phyloP scores from a whole-genome alignment of 2,113 vertebrate species.

The Apodemus speciosus region DNA sequence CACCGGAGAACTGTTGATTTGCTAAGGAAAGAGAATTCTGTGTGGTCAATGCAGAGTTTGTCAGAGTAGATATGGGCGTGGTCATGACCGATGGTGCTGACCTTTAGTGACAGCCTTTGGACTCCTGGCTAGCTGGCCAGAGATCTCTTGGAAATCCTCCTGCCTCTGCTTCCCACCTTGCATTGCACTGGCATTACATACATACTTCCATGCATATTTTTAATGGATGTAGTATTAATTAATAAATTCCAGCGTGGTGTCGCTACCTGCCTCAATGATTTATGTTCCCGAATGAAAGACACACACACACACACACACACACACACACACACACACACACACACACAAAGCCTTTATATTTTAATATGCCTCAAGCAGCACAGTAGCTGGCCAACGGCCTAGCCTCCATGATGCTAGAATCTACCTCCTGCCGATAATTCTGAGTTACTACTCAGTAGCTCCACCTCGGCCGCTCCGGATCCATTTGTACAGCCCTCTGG shows the following conservation, averaged over 20 bases:
- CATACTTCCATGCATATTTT: not conserved
- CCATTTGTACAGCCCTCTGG: too few species aligned
- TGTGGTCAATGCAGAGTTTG: not conserved
- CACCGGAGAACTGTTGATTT: not conserved
- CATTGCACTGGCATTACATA: too few species aligned
- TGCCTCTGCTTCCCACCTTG: not conserved
- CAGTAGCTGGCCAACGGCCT: too few species aligned
- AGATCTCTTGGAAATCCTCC: not conserved
- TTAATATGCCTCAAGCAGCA: too few species aligned
- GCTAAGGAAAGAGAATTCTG: not conserved
- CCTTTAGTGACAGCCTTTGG: not conserved
- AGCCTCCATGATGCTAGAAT: too few species aligned
- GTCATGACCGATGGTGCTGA: not conserved
- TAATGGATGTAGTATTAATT: not conserved
- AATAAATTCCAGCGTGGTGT: too few species aligned
- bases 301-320: not conserved
- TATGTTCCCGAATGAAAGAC: too few species aligned
- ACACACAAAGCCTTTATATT: not conserved
- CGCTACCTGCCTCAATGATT: too few species aligned
- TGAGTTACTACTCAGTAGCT: too few species aligned
- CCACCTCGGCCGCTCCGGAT: too few species aligned
- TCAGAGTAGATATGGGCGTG: not conserved
- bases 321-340: not conserved
- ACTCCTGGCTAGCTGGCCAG: not conserved
- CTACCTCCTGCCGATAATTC: too few species aligned